Evolutionary conservation across 2,888 invertebrate genomes (phyloP), one percentile per base, ranked within the genome.

Genomic region (Balanococcus diminutus): DNA sequence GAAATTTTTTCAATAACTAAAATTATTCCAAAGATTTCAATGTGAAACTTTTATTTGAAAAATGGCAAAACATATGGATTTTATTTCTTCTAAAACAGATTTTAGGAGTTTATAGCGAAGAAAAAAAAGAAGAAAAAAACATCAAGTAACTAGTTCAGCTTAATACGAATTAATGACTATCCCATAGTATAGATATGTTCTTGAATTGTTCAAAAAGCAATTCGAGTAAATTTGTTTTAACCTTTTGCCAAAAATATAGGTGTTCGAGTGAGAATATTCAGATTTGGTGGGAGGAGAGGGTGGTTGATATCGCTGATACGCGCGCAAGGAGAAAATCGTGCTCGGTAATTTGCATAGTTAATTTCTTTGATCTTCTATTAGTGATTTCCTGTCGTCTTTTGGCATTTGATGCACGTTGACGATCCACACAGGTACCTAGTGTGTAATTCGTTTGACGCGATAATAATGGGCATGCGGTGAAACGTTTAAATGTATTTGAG

Each of bases 321-420:
- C 75, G 75, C 31, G n/a, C 19, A 79, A 79, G 9, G 25, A 25
- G 28, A 79, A 25, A 19, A 79, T 79, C 75, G 75, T 79, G 75
- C 19, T 36, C 36, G 2, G 75, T 31, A 36, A 79, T 79, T 79
- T 36, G 75, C 75, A 36, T 79, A 1, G 36, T 79, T 79, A 32
- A 36, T n/a, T 32, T 28, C 72, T 79, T 79, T 79, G 75, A 79
- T 79, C 75, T 79, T 72, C 6, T 28, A 36, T 36, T 79, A 36
- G 75, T 79, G 75, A 79, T 79, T 79, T 79, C 75, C 75, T 79
- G 36, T 79, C 75, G 75, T 79, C 19, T 79, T 36, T 31, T n/a
- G 31, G 36, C 28, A 28, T 32, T 79, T 36, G 31, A 36, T 79
- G 19, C 25, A 36, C 75, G 75, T 36, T 36, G 75, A 32, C 75